phyloP scores from a whole-genome alignment of 2,888 invertebrate genomes.

The Anaspis maculata region DNA sequence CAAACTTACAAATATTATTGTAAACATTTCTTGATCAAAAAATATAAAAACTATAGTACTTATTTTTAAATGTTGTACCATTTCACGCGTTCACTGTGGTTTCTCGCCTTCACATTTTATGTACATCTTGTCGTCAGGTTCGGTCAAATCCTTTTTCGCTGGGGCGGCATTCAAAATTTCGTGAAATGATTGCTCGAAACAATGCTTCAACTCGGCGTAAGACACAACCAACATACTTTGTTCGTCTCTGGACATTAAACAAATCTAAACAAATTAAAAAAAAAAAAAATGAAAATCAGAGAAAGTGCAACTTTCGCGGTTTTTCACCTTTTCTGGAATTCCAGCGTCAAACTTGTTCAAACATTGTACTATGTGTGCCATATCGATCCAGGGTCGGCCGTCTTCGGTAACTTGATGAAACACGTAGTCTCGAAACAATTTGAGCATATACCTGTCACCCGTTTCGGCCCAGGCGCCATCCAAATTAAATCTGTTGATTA shows the following conservation, averaged over 20 bases:
- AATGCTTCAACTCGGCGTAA: constrained; percentile 91
- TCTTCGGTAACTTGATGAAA: constrained; percentile 93
- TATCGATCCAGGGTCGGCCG: constrained; percentile 92
- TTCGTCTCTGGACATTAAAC: constrained; percentile 92
- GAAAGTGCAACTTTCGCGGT: background rate
- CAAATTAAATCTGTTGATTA: constrained; percentile 64
- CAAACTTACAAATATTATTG: constrained; percentile 10
- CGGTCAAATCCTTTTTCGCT: constrained; percentile 11
- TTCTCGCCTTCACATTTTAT: constrained; percentile 14
- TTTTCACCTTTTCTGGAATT: constrained; percentile 62
- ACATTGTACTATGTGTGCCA: constrained; percentile 89
- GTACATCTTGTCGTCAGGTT: constrained; percentile 12
- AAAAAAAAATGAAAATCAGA: background rate
- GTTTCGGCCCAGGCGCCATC: constrained; percentile 97
- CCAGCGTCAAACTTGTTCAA: constrained; percentile 89
- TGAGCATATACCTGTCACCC: constrained; percentile 96
- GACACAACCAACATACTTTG: constrained; percentile 93
- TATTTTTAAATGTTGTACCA: constrained; percentile 5
- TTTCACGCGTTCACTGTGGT: no score
- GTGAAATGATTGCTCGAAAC: constrained; percentile 85
- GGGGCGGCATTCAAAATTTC: constrained; percentile 48
- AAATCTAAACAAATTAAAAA: constrained; percentile 49
- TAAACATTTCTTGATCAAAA: constrained; percentile 12
- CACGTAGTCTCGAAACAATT: constrained; percentile 93
- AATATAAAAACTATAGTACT: constrained; percentile 11